Conservation (phyloP, 2,113 vertebrate genomes). For the Donacobius atricapilla region DNA sequence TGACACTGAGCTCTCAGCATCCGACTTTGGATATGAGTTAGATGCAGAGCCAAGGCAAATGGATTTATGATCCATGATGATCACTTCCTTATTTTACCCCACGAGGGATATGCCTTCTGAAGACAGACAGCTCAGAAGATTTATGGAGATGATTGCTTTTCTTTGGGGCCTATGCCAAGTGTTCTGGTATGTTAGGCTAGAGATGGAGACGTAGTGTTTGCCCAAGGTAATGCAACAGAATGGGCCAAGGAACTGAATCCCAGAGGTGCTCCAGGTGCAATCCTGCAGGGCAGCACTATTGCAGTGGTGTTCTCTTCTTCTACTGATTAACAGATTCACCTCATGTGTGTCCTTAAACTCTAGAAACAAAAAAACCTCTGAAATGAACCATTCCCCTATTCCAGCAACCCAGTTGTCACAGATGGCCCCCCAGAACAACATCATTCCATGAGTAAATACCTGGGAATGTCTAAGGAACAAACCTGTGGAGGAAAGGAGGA, state of each 20-base stretch:
- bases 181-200: not conserved
- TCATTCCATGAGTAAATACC: not conserved
- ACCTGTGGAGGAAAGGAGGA: not conserved
- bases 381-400: not conserved
- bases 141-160: not conserved
- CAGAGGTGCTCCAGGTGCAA: not conserved
- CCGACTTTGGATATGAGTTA: not conserved
- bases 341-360: not conserved
- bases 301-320: not conserved
- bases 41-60: not conserved
- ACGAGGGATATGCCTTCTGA: not conserved
- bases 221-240: not conserved
- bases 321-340: not conserved
- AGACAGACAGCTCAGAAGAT: not conserved
- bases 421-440: not conserved
- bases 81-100: not conserved
- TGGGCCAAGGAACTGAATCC: not conserved
- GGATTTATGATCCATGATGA: not conserved
- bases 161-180: not conserved
- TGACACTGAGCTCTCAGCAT: not conserved
- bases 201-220: not conserved
- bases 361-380: not conserved
- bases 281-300: not conserved
- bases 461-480: not conserved
- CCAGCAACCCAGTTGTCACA: not conserved